These are phyloP conservation scores for Empis livida DNA, from an alignment of 2,888 invertebrate genomes.

Conservation along the genomic window DNA sequence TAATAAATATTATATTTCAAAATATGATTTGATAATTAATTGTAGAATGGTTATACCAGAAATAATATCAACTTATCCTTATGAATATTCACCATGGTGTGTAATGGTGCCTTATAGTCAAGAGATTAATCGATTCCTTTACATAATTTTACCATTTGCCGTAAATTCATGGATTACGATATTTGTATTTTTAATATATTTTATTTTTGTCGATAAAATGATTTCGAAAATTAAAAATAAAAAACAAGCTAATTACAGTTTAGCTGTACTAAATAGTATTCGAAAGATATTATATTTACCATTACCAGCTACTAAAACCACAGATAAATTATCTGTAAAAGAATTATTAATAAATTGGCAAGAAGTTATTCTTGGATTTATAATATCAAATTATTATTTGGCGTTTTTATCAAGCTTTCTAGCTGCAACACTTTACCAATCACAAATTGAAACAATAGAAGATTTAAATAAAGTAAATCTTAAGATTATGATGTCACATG, in stretches of 20 bases:
- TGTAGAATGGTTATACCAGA: background rate
- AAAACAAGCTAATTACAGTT: background rate
- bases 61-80: background rate
- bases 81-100: background rate
- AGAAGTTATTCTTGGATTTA: background rate
- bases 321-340: background rate
- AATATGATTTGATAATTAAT: no score
- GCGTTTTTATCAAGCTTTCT: background rate
- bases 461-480: background rate
- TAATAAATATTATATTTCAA: no score
- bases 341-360: background rate
- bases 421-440: background rate
- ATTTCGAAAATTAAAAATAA: background rate
- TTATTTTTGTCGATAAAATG: background rate
- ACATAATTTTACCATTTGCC: background rate
- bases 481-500: background rate
- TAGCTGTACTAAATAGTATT: background rate
- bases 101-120: background rate
- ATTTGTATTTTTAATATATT: background rate
- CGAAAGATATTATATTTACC: background rate
- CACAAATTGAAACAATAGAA: background rate
- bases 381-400: constrained; percentile 1
- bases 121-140: background rate
- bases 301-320: background rate
- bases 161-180: background rate